Evolutionary conservation across 2,797 vertebrate genomes (phyloP), one percentile per base, ranked within the genome.

Genomic region (Gallirallus australis): DNA sequence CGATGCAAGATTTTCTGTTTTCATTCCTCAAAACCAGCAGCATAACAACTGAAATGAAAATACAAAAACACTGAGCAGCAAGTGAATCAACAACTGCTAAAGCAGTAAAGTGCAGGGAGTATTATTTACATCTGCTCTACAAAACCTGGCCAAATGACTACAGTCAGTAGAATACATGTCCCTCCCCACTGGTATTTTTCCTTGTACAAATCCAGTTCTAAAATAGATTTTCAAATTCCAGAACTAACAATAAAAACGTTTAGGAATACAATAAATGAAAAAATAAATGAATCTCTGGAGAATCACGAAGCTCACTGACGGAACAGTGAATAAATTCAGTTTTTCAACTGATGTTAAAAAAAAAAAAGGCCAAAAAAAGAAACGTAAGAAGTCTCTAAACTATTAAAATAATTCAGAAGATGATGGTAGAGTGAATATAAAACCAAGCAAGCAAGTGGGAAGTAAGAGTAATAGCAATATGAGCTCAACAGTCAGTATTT

Each of bases 201-300:
- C 47, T 72, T 2, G 7, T n/a, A 27, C 50, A 86, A 93, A 87
- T 57, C 40, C 45, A 71, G 28, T 35, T 81, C 21, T 82, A 73
- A 79, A 85, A 77, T 5, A 92, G 40, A 75, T 63, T 86, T 90
- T 86, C 20, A 85, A 94, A 86, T 81, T 94, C 60, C 78, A 90
- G 56, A 72, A 52, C 37, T 61, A 80, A 72, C 37, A 90, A 57
- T 18, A 88, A 33, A 15, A 84, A 39, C 18, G 50, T 31, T 79
- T 54, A 75, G 21, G 47, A 91, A 78, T 12, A 57, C 14, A 89
- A 82, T 35, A 94, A 81, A 68, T 25, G 17, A 79, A 83, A 78
- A 85, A 59, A 60, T 0, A 59, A 57, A 66, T 11, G 0, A 35
- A 42, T 53, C 28, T 84, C 42, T 65, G 48, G n/a, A 70, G 59